Evolutionary conservation across 2,113 vertebrate species (phyloP), one percentile per base, ranked within the genome.

Genomic region (Trogon melanurus): DNA sequence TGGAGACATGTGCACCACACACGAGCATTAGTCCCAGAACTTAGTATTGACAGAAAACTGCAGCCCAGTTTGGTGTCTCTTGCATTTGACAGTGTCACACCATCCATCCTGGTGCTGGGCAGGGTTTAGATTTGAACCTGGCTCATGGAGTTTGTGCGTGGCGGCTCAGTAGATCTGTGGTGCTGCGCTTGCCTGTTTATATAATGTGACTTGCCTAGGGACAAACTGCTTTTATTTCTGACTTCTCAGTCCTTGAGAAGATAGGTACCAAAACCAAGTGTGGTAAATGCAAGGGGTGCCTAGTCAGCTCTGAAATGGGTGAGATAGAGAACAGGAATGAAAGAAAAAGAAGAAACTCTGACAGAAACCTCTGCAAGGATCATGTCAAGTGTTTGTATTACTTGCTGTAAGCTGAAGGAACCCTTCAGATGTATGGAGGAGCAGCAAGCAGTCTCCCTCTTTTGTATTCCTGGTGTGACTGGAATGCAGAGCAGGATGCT

Each of bases 401-500:
- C 7, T 32, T 88, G 48, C 50, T 88, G 48, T 67, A 78, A 90
- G 41, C 47, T 16, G 38, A 89, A 88, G 72, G 85, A 88, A 29
- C 71, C 44, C 48, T 48, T 96, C 67, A 56, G 82, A 47, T 66
- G 2, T 17, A 20, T 25, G 44, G 67, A 88, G 67, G 29, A 90
- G 58, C 67, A 69, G 86, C 85, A 47, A 79, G 53, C 57, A 85
- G 36, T 23, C 48, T 92, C 70, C 65, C 47, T 82, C 45, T 30
- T 79, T 41, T 32, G 16, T 66, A 7, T 78, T 91, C 79, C 88
- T 80, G 85, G 70, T 91, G 93, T 92, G 92, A 57, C 18, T 51
- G 74, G 82, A 95, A 80, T 91, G 85, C 60, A 56, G 93, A 96
- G 90, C 64, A 86, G 90, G 82, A 21, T 83, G 75, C 50, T 88